Percentiles rank a stretch among this genome's conserved stretches.
phyloP scores from a whole-genome alignment of 1,140 invertebrate genomes.

The Heliconius eleuchia region DNA sequence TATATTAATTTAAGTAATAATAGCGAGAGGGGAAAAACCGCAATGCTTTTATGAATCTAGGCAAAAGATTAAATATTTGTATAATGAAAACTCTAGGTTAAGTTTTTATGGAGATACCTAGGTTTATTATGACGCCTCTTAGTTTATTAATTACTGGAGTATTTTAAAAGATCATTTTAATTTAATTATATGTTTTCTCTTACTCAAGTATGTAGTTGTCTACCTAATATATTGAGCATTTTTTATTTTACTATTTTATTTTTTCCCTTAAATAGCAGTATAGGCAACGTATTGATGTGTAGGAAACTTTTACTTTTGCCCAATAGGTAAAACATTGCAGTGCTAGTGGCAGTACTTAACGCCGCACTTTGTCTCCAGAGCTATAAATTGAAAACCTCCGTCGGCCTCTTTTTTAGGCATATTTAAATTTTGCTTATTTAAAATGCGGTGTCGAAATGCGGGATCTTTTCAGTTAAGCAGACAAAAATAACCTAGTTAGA shows the following conservation, averaged over 20 bases:
- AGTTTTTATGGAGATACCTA: background rate
- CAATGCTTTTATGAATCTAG: conserved; percentile 1
- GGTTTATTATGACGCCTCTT: background rate
- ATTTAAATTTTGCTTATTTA: no score
- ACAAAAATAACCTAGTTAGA: no score
- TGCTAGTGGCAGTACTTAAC: no score
- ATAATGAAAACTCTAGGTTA: conserved; percentile 7
- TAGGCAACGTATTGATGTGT: no score
- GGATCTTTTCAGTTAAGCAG: no score
- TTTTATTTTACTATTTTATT: background rate
- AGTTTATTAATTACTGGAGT: conserved; percentile 1
- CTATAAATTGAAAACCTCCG: no score
- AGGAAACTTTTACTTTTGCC: no score
- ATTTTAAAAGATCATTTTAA: background rate
- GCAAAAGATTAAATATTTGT: background rate
- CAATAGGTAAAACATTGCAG: no score
- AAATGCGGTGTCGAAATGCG: no score
- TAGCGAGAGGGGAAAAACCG: background rate
- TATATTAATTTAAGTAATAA: conserved; percentile 1
- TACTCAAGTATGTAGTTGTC: background rate
- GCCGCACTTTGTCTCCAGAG: no score
- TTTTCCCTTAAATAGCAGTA: no score
- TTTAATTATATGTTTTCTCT: background rate
- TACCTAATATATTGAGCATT: background rate
- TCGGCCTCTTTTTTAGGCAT: no score